These are phyloP conservation scores for Brachionus koreanus DNA, from an alignment of 1,140 invertebrate genomes.

Conservation along the genomic window DNA sequence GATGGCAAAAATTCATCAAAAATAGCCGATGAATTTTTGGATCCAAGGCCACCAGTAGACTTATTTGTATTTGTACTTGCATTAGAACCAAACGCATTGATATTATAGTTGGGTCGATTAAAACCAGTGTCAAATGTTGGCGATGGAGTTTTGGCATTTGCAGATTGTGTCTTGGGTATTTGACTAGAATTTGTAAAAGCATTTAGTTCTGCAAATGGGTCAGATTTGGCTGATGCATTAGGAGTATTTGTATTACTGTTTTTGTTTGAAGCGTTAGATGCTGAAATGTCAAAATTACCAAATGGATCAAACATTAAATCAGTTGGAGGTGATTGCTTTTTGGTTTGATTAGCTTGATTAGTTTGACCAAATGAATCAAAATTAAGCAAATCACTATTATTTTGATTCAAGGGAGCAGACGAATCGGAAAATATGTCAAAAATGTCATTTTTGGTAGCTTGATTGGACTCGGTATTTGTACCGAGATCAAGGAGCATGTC, in stretches of 20 bases:
- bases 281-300: constrained; percentile 7
- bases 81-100: not conserved
- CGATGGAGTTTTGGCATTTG: not conserved
- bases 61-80: not conserved
- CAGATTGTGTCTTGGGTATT: not conserved
- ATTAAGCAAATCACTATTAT: not conserved
- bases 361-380: not conserved
- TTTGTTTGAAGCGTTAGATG: not conserved
- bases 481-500: not conserved
- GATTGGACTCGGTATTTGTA: not conserved
- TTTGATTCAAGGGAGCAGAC: not conserved
- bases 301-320: constrained; percentile 35
- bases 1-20: constrained; percentile 36
- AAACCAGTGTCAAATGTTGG: not conserved
- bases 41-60: not conserved
- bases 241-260: not conserved
- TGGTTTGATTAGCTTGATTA: not conserved
- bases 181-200: constrained; percentile 1
- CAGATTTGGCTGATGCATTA: not conserved
- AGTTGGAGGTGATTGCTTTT: not conserved
- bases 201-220: constrained; percentile 27
- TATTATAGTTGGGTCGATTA: constrained; percentile 10
- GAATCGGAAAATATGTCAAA: not conserved
- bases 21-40: not conserved
- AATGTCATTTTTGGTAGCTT: not conserved